phyloP scores from a whole-genome alignment of 2,113 vertebrate genomes.

The Eurystomus gularis region DNA sequence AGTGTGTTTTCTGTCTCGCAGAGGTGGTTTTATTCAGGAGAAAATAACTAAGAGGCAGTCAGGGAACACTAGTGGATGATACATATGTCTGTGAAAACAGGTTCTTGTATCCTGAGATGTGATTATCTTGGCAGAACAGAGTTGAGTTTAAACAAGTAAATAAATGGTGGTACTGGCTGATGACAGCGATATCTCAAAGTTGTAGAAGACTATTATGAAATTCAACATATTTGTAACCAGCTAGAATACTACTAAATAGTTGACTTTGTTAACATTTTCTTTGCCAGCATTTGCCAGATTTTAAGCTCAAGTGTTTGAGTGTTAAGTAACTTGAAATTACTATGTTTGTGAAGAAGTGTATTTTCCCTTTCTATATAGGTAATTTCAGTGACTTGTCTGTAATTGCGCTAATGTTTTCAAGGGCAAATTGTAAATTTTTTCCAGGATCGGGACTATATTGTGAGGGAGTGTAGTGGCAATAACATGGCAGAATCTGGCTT shows the following conservation, averaged over 20 bases:
- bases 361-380: not conserved
- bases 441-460: not conserved
- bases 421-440: not conserved
- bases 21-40: constrained; percentile 18
- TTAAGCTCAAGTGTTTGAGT: not conserved
- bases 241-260: not conserved
- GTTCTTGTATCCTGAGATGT: not conserved
- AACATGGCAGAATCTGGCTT: not conserved
- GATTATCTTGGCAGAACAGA: constrained; percentile 51
- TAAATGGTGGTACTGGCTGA: not conserved
- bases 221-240: not conserved
- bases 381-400: not conserved
- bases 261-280: not conserved
- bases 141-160: constrained; percentile 28
- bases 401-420: not conserved
- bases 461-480: not conserved
- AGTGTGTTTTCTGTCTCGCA: not conserved
- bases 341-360: not conserved
- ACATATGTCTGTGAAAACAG: constrained; percentile 49
- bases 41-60: not conserved
- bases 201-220: constrained; percentile 5
- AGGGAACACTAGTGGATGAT: not conserved
- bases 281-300: not conserved
- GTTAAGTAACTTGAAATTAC: not conserved
- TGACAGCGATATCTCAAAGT: not conserved